Evolutionary conservation across 2,113 vertebrate species (phyloP).

Genomic region (Solea solea): DNA sequence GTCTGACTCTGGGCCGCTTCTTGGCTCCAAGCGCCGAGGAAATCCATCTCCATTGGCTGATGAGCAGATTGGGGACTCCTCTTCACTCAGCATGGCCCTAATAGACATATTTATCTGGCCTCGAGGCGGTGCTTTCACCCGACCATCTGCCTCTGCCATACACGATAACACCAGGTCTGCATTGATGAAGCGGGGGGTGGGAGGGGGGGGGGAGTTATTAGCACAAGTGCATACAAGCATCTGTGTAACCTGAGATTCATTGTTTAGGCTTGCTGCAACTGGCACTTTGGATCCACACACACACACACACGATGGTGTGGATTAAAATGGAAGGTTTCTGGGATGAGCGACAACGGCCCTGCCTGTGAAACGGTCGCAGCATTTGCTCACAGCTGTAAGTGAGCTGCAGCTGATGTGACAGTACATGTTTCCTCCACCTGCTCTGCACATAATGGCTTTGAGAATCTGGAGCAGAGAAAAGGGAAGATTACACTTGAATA

Average conservation of each 20-base stretch:
- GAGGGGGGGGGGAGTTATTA: background rate
- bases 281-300: constrained; percentile 6
- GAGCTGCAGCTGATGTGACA: constrained; percentile 36
- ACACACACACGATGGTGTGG: constrained; percentile 3
- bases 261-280: constrained; percentile 33
- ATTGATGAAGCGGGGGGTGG: constrained; percentile 15
- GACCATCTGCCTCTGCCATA: constrained; percentile 67
- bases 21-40: constrained; percentile 54
- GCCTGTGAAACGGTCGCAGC: constrained; percentile 9
- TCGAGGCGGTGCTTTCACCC: constrained; percentile 57
- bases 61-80: constrained; percentile 43
- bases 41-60: constrained; percentile 67
- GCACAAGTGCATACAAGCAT: constrained; percentile 6
- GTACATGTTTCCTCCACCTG: constrained; percentile 61
- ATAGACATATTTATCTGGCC: constrained; percentile 74
- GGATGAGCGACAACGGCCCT: constrained; percentile 1
- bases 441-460: constrained; percentile 53
- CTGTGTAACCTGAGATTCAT: constrained; percentile 42
- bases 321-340: constrained; percentile 11
- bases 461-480: constrained; percentile 56
- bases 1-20: constrained; percentile 31
- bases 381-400: constrained; percentile 35
- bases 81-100: constrained; percentile 48
- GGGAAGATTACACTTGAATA: constrained; percentile 54
- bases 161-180: background rate